Percentiles rank a stretch among this genome's conserved stretches.
phyloP scores from a whole-genome alignment of 2,888 invertebrate species.

The Acronicta alni region DNA sequence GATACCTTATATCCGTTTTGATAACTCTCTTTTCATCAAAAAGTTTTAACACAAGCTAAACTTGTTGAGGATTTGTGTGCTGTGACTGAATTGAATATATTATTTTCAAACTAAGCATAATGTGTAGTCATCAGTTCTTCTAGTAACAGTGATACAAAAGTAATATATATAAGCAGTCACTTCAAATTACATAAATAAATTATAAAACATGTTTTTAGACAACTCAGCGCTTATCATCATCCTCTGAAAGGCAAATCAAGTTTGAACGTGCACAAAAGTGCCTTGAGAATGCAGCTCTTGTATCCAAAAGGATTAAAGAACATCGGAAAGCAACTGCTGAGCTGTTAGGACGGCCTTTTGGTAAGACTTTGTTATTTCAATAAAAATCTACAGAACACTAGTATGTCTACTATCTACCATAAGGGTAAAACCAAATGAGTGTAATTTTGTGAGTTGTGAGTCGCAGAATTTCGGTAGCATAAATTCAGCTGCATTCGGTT shows the following conservation, averaged over 20 bases:
- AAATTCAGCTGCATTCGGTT: no score
- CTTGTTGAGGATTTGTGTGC: background rate
- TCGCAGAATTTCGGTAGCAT: no score
- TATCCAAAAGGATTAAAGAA: conserved; percentile 85
- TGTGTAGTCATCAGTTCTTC: background rate
- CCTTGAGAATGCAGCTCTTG: conserved; percentile 86
- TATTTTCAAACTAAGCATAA: no score
- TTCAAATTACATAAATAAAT: background rate
- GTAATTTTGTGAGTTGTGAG: no score
- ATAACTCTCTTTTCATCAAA: background rate
- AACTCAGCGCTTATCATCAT: conserved; percentile 69
- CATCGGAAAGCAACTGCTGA: conserved; percentile 86
- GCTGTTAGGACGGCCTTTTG: conserved; percentile 82
- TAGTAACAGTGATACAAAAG: background rate
- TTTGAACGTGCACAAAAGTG: conserved; percentile 85
- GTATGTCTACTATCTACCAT: no score
- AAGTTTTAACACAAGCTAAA: background rate
- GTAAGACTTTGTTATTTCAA: conserved; percentile 58
- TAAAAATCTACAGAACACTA: no score
- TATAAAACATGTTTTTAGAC: conserved; percentile 57
- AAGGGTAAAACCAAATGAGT: no score
- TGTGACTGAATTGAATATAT: no score
- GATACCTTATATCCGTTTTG: background rate
- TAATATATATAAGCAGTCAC: background rate
- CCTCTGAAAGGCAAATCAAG: conserved; percentile 83